Conservation (phyloP, 2,113 vertebrate genomes). For the Syngnathoides biaculeatus region DNA sequence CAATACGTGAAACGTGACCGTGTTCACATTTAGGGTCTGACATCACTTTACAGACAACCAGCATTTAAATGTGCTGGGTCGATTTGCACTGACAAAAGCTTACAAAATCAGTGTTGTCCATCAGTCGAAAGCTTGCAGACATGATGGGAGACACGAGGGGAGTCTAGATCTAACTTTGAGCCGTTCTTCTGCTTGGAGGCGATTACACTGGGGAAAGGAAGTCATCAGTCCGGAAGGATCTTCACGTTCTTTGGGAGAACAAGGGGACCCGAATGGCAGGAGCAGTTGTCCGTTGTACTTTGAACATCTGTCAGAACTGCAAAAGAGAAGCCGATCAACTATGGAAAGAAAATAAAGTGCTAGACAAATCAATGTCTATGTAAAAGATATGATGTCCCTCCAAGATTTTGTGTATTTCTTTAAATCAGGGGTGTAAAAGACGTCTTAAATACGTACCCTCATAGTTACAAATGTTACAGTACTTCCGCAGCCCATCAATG, state of each 20-base stretch:
- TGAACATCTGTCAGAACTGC: slow-evolving; percentile 18
- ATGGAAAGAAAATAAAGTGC: neutral
- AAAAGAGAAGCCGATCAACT: neutral
- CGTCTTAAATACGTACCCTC: no score
- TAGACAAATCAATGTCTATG: neutral
- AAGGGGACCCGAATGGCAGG: neutral
- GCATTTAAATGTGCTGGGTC: neutral
- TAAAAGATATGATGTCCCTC: neutral
- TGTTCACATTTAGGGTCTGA: neutral
- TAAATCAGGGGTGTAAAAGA: no score
- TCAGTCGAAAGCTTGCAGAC: slow-evolving; percentile 24
- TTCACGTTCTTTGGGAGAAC: neutral
- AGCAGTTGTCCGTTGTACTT: neutral
- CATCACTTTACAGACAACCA: neutral
- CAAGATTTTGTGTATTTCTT: neutral
- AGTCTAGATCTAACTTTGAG: slow-evolving; percentile 14
- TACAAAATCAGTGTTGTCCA: slow-evolving; percentile 8
- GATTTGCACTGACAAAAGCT: neutral
- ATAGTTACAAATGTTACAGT: no score
- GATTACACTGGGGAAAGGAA: neutral
- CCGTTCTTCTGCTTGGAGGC: neutral
- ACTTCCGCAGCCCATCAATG: no score
- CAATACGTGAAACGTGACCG: neutral
- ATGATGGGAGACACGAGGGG: slow-evolving; percentile 39
- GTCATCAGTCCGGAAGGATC: neutral